Evolutionary conservation across 2,888 invertebrate species (phyloP).

Genomic region (Sphaerophoria taeniata): DNA sequence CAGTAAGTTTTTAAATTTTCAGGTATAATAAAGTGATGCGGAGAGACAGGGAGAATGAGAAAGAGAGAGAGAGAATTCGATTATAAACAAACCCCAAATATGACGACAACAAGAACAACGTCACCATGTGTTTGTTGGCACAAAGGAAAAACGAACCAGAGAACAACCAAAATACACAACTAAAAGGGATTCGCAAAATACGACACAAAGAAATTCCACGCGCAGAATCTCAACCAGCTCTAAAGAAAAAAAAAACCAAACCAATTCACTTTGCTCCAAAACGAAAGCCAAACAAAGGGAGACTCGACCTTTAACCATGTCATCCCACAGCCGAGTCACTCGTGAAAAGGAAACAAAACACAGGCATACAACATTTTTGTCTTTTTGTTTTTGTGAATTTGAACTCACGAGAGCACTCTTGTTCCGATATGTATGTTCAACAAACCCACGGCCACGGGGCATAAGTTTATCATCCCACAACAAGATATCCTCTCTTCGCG

Average conservation of each 20-base stretch:
- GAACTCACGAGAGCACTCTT: slow-evolving; percentile 26
- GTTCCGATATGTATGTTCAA: slow-evolving; percentile 12
- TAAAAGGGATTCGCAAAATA: slow-evolving; percentile 43
- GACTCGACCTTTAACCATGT: slow-evolving; percentile 68
- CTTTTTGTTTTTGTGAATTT: slow-evolving; percentile 11
- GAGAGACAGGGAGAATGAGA: slow-evolving; percentile 1
- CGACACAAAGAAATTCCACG: slow-evolving; percentile 47
- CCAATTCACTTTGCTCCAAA: slow-evolving; percentile 34
- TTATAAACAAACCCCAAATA: slow-evolving; percentile 12
- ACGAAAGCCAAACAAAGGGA: slow-evolving; percentile 62
- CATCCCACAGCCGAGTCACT: slow-evolving; percentile 21
- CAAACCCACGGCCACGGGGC: slow-evolving; percentile 49
- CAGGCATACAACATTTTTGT: background rate
- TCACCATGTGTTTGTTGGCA: slow-evolving; percentile 36
- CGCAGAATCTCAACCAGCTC: slow-evolving; percentile 51
- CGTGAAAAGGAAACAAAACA: slow-evolving; percentile 3
- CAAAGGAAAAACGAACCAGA: slow-evolving; percentile 15
- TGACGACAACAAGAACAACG: slow-evolving; percentile 17
- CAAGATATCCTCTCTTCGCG: slow-evolving; percentile 25
- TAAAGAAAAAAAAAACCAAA: background rate
- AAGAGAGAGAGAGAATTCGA: background rate
- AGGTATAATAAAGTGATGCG: background rate
- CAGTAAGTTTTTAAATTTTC: slow-evolving; percentile 32
- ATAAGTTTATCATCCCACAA: no score
- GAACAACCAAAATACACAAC: slow-evolving; percentile 29